Evolutionary conservation across 1,140 invertebrate genomes (phyloP).

Genomic region (Cepaea nemoralis): DNA sequence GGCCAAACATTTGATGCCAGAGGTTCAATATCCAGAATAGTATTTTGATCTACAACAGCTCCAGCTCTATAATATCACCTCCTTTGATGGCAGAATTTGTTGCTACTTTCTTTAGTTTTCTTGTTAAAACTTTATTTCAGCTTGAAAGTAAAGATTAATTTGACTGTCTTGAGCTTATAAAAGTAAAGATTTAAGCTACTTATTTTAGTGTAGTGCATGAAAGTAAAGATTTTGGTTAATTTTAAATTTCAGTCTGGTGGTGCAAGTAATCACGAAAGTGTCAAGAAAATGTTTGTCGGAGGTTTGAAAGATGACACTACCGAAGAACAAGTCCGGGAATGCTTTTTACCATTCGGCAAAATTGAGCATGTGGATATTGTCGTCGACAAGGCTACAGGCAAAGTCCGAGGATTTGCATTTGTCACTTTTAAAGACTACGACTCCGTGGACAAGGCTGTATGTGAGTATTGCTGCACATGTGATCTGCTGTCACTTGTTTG

Average conservation of each 20-base stretch:
- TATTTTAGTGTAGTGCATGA: too few species aligned
- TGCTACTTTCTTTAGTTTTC: too few species aligned
- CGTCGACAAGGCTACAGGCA: conserved; percentile 47
- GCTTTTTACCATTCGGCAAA: conserved; percentile 42
- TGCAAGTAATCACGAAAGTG: conserved; percentile 46
- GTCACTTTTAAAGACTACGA: conserved; percentile 68
- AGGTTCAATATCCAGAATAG: too few species aligned
- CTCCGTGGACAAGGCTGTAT: conserved; percentile 63
- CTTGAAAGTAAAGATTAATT: too few species aligned
- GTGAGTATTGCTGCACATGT: conserved; percentile 40
- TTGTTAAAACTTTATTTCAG: too few species aligned
- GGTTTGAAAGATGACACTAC: conserved; percentile 59
- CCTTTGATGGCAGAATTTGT: too few species aligned
- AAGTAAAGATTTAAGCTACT: too few species aligned
- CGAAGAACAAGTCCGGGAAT: conserved; percentile 46
- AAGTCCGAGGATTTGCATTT: conserved; percentile 65
- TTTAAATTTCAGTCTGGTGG: conserved; percentile 35
- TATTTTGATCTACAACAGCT: too few species aligned
- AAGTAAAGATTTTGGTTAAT: not conserved
- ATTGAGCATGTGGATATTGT: conserved; percentile 47
- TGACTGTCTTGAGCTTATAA: too few species aligned
- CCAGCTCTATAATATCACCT: too few species aligned
- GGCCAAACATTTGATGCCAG: too few species aligned
- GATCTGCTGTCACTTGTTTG: too few species aligned
- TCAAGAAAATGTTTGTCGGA: conserved; percentile 92